phyloP scores from a whole-genome alignment of 1,140 invertebrate genomes.

The Phocides pigmalion region DNA sequence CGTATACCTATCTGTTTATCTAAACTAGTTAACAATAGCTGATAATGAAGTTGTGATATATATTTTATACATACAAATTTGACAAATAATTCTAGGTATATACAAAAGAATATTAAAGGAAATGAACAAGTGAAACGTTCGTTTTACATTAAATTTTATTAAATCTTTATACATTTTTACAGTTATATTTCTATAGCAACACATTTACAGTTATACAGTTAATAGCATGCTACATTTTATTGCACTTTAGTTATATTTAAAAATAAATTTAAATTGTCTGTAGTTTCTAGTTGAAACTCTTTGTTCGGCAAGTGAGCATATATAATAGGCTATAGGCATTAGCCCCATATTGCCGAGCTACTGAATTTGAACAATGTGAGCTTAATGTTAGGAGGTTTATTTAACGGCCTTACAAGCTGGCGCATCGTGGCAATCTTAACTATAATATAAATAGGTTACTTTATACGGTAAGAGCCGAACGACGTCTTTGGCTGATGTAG shows the following conservation, averaged over 20 bases:
- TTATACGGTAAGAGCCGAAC: conserved; percentile 6
- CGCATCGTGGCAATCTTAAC: conserved; percentile 35
- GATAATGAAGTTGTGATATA: conserved; percentile 10
- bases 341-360: conserved; percentile 10
- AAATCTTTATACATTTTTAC: no score
- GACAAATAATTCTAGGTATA: no score
- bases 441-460: conserved; percentile 39
- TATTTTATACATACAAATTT: background rate
- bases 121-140: no score
- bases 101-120: no score
- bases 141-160: no score
- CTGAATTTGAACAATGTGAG: conserved; percentile 19
- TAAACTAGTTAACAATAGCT: conserved; percentile 4
- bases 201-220: no score
- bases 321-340: conserved; percentile 1
- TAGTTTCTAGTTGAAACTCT: conserved; percentile 13
- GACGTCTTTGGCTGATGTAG: conserved; percentile 19
- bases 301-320: conserved; percentile 15
- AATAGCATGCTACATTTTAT: no score
- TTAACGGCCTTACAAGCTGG: conserved; percentile 37
- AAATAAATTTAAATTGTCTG: conserved; percentile 4
- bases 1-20: conserved; percentile 6
- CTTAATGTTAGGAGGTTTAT: conserved; percentile 36
- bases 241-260: background rate
- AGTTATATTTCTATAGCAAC: no score